A percentile compares a stretch with the other conserved stretches of the same genome.
These are phyloP conservation scores for Ametastegia equiseti DNA, from an alignment of 2,888 invertebrate species.

Conservation along the genomic window DNA sequence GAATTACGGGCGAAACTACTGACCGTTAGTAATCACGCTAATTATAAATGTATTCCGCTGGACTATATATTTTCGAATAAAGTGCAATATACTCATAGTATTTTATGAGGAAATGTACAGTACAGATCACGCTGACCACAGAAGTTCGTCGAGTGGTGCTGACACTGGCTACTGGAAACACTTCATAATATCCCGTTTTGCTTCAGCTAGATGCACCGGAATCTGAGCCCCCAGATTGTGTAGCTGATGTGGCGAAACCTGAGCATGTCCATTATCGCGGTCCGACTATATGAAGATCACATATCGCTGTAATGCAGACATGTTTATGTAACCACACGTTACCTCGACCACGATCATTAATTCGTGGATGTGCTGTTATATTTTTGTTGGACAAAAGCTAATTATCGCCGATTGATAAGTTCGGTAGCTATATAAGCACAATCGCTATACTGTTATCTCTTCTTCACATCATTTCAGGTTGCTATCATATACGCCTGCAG, in stretches of 20 bases:
- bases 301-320: neutral
- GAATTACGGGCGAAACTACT: neutral
- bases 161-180: neutral
- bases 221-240: neutral
- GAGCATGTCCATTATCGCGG: too few species aligned
- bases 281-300: neutral
- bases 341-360: neutral
- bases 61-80: too few species aligned
- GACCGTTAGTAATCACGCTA: neutral
- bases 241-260: too few species aligned
- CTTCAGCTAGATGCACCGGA: neutral
- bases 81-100: neutral
- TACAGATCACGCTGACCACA: too few species aligned
- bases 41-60: neutral
- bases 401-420: neutral
- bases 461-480: neutral
- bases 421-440: neutral
- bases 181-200: neutral
- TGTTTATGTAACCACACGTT: neutral
- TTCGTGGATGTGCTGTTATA: neutral
- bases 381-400: neutral
- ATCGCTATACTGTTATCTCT: neutral
- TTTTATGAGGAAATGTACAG: neutral
- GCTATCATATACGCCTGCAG: neutral
- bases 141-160: neutral